Evolutionary conservation across 2,113 vertebrate genomes (phyloP), one percentile per base, ranked within the genome.

Genomic region (Corythornis cristatus): DNA sequence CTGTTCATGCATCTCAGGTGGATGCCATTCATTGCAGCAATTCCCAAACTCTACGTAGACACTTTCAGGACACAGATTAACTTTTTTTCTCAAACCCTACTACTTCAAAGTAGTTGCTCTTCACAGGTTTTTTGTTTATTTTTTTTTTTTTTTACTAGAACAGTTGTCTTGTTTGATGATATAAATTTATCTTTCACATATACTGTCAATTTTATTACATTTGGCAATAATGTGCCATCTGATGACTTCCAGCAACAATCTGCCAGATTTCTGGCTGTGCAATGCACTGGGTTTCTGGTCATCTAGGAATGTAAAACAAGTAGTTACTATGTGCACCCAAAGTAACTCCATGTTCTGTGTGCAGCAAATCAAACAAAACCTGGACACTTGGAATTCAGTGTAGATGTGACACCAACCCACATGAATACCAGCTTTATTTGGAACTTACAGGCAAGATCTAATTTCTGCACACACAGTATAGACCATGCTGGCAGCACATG

Each of bases 211-310:
- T 84, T 79, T 74, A 77, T 56, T 83, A 61, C 43, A 90, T 57
- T 90, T 90, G 81, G 22, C 40, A 72, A 51, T 51, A 84, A 84
- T 13, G 17, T 74, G 50, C 43, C 19, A 56, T 48, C 45, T 19
- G 19, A 88, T n/a, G 46, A 68, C 18, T 78, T 78, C 72, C 66
- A 85, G 58, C 23, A 84, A n/a, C 26, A 61, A 62, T n/a, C 29
- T 60, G 56, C 6, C 20, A 65, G 53, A 45, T 50, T 81, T 75
- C 40, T 67, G 50, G 37, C 57, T 35, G 11, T 60, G 54, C 29
- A 37, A 14, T 0, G 1, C 37, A 56, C 15, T 40, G 33, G 9
- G 1, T 54, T 53, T 73, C 46, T 66, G 54, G 4, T 42, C 43
- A 57, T 31, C 33, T 22, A 51, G 21, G 54, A 83, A 80, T 25